A percentile compares a stretch with the other conserved stretches of the same genome.
These are phyloP conservation scores for Sinocyclocheilus grahami DNA, from an alignment of 2,113 vertebrate genomes.

Conservation along the genomic window DNA sequence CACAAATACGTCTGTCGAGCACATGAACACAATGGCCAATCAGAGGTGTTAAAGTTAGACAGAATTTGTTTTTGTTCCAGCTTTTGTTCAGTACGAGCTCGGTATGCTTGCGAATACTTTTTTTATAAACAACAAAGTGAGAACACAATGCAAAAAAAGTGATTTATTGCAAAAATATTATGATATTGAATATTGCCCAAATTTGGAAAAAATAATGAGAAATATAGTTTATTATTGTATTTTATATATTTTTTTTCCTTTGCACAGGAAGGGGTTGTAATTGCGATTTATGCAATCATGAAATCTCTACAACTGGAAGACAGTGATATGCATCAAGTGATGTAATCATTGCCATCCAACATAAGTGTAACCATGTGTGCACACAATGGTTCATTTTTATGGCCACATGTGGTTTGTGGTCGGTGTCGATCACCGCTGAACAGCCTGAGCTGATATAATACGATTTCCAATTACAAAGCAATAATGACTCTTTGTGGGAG, in stretches of 20 bases:
- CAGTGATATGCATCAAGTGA: slow-evolving; percentile 12
- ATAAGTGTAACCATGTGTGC: slow-evolving; percentile 35
- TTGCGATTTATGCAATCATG: slow-evolving; percentile 23
- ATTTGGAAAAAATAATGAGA: too few relatives aligned
- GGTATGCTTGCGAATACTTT: too few relatives aligned
- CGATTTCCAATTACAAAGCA: slow-evolving; percentile 13
- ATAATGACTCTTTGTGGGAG: background rate
- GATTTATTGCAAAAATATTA: too few relatives aligned
- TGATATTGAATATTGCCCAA: too few relatives aligned
- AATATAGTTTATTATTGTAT: too few relatives aligned
- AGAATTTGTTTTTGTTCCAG: background rate
- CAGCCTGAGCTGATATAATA: background rate
- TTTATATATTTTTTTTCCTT: too few relatives aligned
- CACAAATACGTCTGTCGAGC: background rate
- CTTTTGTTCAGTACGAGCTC: too few relatives aligned
- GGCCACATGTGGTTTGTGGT: background rate
- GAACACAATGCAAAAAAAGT: too few relatives aligned
- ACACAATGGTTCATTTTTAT: background rate
- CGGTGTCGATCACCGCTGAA: background rate
- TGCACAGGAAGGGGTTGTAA: background rate
- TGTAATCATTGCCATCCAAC: background rate
- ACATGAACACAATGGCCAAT: background rate
- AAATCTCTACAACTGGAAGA: slow-evolving; percentile 19
- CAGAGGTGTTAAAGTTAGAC: background rate
- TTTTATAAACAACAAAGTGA: too few relatives aligned